Conservation (phyloP, 2,113 vertebrate genomes). For the Pachypanchax playfairii region DNA sequence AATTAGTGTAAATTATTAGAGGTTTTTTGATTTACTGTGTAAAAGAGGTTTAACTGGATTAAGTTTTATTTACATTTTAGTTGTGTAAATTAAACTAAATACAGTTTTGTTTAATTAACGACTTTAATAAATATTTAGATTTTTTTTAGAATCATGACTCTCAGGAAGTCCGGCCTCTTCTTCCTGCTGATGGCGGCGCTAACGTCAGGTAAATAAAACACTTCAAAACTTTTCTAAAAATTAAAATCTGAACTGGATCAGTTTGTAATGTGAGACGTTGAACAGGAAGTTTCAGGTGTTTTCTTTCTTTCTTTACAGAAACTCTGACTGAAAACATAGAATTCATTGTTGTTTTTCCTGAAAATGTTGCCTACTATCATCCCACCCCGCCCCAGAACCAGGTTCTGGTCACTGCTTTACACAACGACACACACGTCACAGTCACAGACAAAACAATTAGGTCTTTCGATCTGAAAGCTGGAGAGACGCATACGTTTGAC, state of each 20-base stretch:
- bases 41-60: too few species aligned
- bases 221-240: not conserved
- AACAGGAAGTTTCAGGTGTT: too few species aligned
- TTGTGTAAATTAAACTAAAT: too few species aligned
- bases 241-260: too few species aligned
- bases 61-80: too few species aligned
- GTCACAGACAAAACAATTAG: not conserved
- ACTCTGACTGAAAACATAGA: not conserved
- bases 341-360: conserved; percentile 69
- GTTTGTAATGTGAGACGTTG: too few species aligned
- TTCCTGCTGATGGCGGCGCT: conserved; percentile 10
- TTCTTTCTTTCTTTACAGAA: conserved; percentile 7
- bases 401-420: conserved; percentile 47
- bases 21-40: too few species aligned
- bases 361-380: conserved; percentile 76
- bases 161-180: not conserved
- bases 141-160: conserved; percentile 20
- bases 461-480: accelerated
- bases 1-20: too few species aligned
- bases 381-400: accelerated
- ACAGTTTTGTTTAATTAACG: too few species aligned
- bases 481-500: accelerated
- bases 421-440: accelerated
- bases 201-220: conserved; percentile 36
- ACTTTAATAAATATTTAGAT: not conserved